Evolutionary conservation across 2,888 invertebrate genomes (phyloP).

Genomic region (Mellilla xanthometata): DNA sequence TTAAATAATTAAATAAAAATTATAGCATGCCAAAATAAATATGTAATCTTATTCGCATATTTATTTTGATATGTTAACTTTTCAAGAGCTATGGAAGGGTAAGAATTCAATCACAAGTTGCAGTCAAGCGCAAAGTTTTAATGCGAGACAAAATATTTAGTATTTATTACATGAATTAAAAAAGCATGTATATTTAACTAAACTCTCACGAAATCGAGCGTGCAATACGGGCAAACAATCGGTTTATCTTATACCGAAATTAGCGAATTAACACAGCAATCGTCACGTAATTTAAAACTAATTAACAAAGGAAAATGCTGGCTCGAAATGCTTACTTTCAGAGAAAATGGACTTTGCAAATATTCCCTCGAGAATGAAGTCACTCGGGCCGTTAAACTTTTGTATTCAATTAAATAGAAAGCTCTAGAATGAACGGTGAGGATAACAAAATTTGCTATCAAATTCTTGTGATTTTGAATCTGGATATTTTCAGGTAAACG

Average conservation of each 20-base stretch:
- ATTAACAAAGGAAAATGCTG: conserved; percentile 76
- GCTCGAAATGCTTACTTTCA: conserved; percentile 68
- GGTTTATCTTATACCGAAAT: conserved; percentile 56
- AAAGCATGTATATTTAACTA: not conserved
- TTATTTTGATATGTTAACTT: no score
- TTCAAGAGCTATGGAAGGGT: no score
- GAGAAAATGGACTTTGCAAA: conserved; percentile 74
- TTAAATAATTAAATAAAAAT: no score
- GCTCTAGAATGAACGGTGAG: conserved; percentile 62
- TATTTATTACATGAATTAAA: not conserved
- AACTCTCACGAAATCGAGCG: not conserved
- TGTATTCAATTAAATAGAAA: conserved; percentile 79
- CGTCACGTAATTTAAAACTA: conserved; percentile 78
- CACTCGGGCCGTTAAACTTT: conserved; percentile 73
- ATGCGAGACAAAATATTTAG: not conserved
- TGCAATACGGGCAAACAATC: conserved; percentile 24
- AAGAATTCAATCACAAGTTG: no score
- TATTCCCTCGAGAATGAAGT: conserved; percentile 66
- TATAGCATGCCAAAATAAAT: no score
- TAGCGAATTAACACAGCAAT: conserved; percentile 72
- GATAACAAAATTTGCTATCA: conserved; percentile 51
- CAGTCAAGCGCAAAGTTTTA: no score
- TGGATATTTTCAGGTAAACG: conserved; percentile 47
- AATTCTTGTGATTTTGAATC: conserved; percentile 50
- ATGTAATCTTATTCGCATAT: no score